Base-by-base conservation (phyloP, 2,113 vertebrate genomes). In the Fregata magnificens region DNA sequence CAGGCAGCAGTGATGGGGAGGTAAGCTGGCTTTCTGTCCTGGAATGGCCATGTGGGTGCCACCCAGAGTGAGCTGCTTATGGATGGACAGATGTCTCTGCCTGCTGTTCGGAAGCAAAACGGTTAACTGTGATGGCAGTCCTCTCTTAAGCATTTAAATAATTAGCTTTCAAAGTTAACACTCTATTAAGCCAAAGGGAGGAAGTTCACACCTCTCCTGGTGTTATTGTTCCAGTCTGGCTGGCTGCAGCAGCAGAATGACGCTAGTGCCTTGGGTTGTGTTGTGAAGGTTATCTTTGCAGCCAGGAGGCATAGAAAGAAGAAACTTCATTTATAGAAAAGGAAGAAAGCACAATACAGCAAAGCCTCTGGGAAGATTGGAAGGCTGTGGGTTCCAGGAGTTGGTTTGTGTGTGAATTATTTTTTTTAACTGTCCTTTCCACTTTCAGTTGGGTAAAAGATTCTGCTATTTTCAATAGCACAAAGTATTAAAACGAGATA, bases 171-270 rank as follows among this genome's bases (percentile, higher is more conserved):
- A 89, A 91, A 72, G 87, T 86, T 95, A 82, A 95, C 97, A 96
- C 87, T 61, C 86, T 95, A 85, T 89, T 77, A 96, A 96, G 85
- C 87, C 88, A 88, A 95, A 74, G 62, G 61, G 87, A 96, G 93
- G 97, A 98, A 96, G 92, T 96, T 97, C 96, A 92, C 82, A 97
- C 92, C 69, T 96, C 96, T 95, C 36, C 83, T 81, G 77, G 16
- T 62, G 73, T 88, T 96, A 95, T 95, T 97, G 76, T 97, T 97
- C 90, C 70, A 90, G 93, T 40, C 80, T 83, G 59, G 55, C 96
- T 94, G 93, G 90, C 88, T 94, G 82, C 81, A 66, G 67, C 65
- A 69, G 69, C 70, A 73, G 79, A 70, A 61, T 82, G 88, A 91
- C 50, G 50, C 20, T 71, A 78, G 77, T 82, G 92, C 94, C 67